Percentiles rank a stretch among this genome's conserved stretches.
phyloP scores from a whole-genome alignment of 2,113 vertebrate genomes.

The pig (Sus scrofa) region DNA sequence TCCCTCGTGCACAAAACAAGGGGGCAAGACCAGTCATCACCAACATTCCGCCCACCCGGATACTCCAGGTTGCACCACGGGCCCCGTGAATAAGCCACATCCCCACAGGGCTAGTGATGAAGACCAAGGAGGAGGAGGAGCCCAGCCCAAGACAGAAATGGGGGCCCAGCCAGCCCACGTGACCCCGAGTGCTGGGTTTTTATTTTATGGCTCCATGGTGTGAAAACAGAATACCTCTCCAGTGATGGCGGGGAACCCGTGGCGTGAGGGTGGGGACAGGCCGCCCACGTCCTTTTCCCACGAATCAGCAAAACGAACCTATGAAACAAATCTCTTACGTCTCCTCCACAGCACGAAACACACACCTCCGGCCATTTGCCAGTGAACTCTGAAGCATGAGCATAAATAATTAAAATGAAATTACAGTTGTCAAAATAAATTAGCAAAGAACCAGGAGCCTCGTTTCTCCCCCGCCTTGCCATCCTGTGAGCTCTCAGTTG shows the following conservation, averaged over 20 bases:
- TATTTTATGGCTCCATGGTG: background rate
- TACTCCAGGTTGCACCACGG: background rate
- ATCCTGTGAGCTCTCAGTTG: background rate
- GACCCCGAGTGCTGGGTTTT: background rate
- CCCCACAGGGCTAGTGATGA: too few species aligned
- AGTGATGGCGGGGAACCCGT: accelerated
- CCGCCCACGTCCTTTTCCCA: background rate
- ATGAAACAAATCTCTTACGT: background rate
- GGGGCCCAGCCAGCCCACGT: accelerated
- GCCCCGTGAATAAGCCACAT: accelerated
- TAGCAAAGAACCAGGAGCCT: background rate
- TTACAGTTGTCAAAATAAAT: constrained; percentile 74
- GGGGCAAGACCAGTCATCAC: too few species aligned
- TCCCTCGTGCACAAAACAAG: background rate
- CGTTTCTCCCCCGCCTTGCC: background rate
- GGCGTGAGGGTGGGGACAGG: background rate
- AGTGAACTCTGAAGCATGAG: background rate
- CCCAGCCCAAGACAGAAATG: background rate
- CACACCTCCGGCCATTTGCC: constrained; percentile 6
- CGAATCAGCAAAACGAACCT: background rate
- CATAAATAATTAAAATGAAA: constrained; percentile 75
- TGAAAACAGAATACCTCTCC: background rate
- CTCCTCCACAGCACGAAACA: background rate
- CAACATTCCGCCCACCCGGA: background rate
- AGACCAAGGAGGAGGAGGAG: background rate